These are phyloP conservation scores for Sepioteuthis lessoniana DNA, from an alignment of 2,888 invertebrate species.

Conservation along the genomic window DNA sequence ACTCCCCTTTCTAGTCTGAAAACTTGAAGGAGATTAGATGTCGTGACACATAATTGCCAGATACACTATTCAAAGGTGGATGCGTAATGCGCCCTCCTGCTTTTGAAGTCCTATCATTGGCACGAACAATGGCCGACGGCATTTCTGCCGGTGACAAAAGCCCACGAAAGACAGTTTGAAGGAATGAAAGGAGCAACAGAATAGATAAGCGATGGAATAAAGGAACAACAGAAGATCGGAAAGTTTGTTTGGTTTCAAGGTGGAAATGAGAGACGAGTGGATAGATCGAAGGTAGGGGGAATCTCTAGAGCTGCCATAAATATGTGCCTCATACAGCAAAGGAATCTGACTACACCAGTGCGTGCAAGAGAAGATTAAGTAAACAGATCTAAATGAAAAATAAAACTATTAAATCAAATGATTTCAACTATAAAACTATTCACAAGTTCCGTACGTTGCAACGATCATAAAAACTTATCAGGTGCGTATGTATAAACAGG, in stretches of 20 bases:
- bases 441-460: neutral
- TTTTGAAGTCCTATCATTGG: neutral
- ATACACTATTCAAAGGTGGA: neutral
- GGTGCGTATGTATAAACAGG: neutral
- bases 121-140: constrained; percentile 7
- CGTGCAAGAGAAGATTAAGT: neutral
- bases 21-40: neutral
- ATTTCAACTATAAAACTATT: neutral
- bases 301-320: too few species aligned
- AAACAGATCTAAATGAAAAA: neutral
- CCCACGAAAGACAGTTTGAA: constrained; percentile 33
- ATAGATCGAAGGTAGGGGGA: neutral
- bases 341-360: neutral
- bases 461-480: neutral
- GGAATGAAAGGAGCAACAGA: constrained; percentile 33
- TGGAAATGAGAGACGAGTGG: neutral
- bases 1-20: neutral
- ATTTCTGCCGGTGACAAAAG: neutral
- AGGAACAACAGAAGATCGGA: neutral
- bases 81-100: neutral
- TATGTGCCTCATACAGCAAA: neutral
- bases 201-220: neutral
- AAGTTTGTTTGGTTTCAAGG: neutral
- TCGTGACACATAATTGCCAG: constrained; percentile 16
- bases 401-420: neutral